Conservation (phyloP, 2,797 vertebrate species). For the Varecia variegata region DNA sequence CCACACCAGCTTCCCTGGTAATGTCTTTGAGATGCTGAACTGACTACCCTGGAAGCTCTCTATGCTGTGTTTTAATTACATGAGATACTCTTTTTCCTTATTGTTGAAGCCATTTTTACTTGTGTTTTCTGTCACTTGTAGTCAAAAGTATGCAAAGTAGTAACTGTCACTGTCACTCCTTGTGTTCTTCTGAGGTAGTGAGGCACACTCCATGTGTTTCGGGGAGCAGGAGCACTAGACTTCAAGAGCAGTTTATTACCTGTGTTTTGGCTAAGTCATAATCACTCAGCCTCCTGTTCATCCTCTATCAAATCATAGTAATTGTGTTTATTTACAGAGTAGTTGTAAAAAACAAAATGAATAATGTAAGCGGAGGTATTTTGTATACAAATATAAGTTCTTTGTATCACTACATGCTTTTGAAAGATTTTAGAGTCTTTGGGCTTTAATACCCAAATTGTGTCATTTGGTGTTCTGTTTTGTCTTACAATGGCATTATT, state of each 20-base stretch:
- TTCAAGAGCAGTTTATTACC: not conserved
- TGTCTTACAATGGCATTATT: not conserved
- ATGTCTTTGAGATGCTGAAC: not conserved
- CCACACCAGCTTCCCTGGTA: not conserved
- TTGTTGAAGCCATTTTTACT: not conserved
- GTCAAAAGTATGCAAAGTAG: not conserved
- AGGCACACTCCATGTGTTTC: not conserved
- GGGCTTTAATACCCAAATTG: not conserved
- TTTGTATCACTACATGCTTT: not conserved
- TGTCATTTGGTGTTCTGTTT: not conserved
- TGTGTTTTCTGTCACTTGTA: not conserved
- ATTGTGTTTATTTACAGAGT: not conserved
- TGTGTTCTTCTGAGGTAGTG: not conserved
- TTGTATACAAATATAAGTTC: not conserved
- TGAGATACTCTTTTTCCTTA: not conserved
- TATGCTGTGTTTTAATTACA: not conserved
- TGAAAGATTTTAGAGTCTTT: not conserved
- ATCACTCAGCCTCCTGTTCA: not conserved
- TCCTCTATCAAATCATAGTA: not conserved
- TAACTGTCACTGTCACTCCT: not conserved
- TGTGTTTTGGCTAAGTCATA: not conserved
- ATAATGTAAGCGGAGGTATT: not conserved
- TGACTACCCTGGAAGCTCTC: not conserved
- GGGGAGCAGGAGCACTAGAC: not conserved
- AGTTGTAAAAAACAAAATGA: not conserved